Conservation (phyloP, 2,113 vertebrate species). For the Oncorhynchus kisutch region DNA sequence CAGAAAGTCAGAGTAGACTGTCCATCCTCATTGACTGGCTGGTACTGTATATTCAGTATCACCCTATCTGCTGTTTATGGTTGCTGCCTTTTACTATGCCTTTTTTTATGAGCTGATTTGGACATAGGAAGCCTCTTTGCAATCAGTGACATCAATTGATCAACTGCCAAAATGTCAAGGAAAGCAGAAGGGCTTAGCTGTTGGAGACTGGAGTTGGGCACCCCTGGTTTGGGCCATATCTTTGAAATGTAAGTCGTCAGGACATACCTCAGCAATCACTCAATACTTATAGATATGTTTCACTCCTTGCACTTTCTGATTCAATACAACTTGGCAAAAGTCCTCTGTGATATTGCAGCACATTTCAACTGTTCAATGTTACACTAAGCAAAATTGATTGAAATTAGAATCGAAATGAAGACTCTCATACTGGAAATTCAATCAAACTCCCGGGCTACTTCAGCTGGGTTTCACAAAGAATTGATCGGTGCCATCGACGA, state of each 20-base stretch:
- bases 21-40: background rate
- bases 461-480: constrained; percentile 55
- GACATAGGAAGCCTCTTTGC: background rate
- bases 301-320: constrained; percentile 47
- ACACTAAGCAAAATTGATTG: constrained; percentile 56
- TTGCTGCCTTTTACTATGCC: background rate
- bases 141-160: background rate
- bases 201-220: background rate
- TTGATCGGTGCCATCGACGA: constrained; percentile 55
- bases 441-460: constrained; percentile 58
- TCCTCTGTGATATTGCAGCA: constrained; percentile 43
- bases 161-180: background rate
- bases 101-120: background rate
- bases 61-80: background rate
- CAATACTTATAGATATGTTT: constrained; percentile 54
- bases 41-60: background rate
- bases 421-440: constrained; percentile 60
- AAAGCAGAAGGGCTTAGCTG: background rate
- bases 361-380: constrained; percentile 66
- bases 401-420: constrained; percentile 63
- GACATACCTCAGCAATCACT: constrained; percentile 40
- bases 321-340: constrained; percentile 62
- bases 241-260: background rate
- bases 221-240: background rate
- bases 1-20: background rate